Percentiles rank a stretch among this genome's conserved stretches.
Evolutionary conservation across 2,888 invertebrate genomes (phyloP).

Genomic region (Darwinula stevensoni): DNA sequence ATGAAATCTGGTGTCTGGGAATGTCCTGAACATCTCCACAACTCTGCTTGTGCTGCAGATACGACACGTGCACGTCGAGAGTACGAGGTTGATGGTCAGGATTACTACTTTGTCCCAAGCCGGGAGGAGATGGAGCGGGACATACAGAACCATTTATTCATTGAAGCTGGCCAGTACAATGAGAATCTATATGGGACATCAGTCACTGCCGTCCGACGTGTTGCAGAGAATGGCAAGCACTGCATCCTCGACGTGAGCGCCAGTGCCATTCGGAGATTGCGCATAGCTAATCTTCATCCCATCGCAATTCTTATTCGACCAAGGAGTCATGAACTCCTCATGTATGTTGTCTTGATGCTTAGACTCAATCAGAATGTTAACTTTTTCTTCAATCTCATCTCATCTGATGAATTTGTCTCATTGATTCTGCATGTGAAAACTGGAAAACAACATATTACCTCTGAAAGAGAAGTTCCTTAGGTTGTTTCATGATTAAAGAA

Average conservation of each 20-base stretch:
- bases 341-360: no score
- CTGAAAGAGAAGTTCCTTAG: no score
- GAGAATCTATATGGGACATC: constrained; percentile 98
- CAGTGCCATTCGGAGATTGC: constrained; percentile 94
- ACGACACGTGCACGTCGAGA: constrained; percentile 86
- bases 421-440: no score
- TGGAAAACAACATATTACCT: no score
- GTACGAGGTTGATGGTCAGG: constrained; percentile 87
- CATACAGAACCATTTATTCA: constrained; percentile 92
- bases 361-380: no score
- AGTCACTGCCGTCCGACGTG: constrained; percentile 83
- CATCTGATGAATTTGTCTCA: no score
- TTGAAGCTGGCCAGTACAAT: constrained; percentile 98
- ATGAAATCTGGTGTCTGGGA: no score
- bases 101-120: constrained; percentile 93
- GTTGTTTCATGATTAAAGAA: no score
- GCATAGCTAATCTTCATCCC: constrained; percentile 89
- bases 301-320: constrained; percentile 97
- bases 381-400: no score
- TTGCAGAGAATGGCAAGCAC: constrained; percentile 92
- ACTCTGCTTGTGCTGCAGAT: no score
- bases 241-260: constrained; percentile 99
- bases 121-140: constrained; percentile 92
- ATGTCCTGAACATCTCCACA: no score
- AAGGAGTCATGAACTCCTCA: constrained; percentile 81